A percentile compares a stretch with the other conserved stretches of the same genome.
These are phyloP conservation scores for Drosophila arizonae DNA, from an alignment of 1,140 invertebrate species.

Conservation along the genomic window DNA sequence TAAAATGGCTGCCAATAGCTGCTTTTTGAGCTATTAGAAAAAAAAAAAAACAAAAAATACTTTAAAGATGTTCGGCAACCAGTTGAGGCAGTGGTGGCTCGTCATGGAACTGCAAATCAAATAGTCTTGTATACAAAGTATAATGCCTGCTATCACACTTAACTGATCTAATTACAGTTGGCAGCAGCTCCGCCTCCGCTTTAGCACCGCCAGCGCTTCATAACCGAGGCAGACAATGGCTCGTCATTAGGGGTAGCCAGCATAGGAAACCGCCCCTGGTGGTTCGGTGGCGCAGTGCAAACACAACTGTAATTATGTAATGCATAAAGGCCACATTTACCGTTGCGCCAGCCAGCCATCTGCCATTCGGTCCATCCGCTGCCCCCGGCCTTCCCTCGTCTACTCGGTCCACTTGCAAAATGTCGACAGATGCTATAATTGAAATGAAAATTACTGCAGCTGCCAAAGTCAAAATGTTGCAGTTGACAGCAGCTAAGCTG, in stretches of 20 bases:
- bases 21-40: not conserved
- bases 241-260: slow-evolving; percentile 61
- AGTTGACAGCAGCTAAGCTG: slow-evolving; percentile 10
- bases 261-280: slow-evolving; percentile 39
- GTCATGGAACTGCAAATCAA: not conserved
- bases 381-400: not conserved
- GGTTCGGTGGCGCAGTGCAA: slow-evolving; percentile 63
- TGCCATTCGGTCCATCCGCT: not conserved
- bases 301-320: slow-evolving; percentile 78
- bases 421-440: slow-evolving; percentile 66
- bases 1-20: not conserved
- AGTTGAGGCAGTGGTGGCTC: too few species aligned
- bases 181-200: not conserved
- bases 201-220: not conserved
- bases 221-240: slow-evolving; percentile 61
- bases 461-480: slow-evolving; percentile 27
- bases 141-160: slow-evolving; percentile 5
- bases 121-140: not conserved
- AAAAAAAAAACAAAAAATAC: too few species aligned
- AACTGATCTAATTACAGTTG: slow-evolving; percentile 16
- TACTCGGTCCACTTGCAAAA: slow-evolving; percentile 15
- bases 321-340: slow-evolving; percentile 75
- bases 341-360: slow-evolving; percentile 34
- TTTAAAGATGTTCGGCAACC: too few species aligned
- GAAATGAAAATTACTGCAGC: slow-evolving; percentile 70